Conservation (phyloP, 2,113 vertebrate species). For the Odobenus rosmarus region DNA sequence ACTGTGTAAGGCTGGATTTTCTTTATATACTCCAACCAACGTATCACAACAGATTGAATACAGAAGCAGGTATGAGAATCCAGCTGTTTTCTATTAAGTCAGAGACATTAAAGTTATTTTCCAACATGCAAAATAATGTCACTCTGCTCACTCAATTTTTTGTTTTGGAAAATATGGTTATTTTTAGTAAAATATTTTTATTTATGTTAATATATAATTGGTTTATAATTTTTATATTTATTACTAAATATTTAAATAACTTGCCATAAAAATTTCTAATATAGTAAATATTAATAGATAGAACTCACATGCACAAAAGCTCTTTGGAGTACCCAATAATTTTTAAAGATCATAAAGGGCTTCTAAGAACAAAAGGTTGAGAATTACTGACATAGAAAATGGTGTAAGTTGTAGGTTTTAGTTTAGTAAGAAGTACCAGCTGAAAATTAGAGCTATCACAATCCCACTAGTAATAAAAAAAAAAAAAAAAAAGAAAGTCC, state of each 20-base stretch:
- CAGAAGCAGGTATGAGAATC: constrained; percentile 30
- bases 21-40: not conserved
- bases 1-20: not conserved
- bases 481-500: not conserved
- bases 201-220: not conserved
- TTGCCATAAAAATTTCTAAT: not conserved
- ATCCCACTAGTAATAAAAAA: not conserved
- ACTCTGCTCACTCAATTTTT: not conserved
- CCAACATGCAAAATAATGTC: constrained; percentile 9
- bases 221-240: not conserved
- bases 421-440: not conserved
- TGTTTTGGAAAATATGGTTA: not conserved
- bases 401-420: not conserved
- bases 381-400: not conserved
- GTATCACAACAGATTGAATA: not conserved
- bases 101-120: not conserved
- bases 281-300: not conserved
- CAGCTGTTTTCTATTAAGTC: constrained; percentile 33
- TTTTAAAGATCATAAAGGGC: not conserved
- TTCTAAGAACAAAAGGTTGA: not conserved
- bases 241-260: constrained; percentile 37
- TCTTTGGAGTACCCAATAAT: not conserved
- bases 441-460: constrained; percentile 4
- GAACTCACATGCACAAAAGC: not conserved
- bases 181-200: constrained; percentile 45